Evolutionary conservation across 2,797 vertebrate species (phyloP).

Genomic region (Antennarius maculatus): DNA sequence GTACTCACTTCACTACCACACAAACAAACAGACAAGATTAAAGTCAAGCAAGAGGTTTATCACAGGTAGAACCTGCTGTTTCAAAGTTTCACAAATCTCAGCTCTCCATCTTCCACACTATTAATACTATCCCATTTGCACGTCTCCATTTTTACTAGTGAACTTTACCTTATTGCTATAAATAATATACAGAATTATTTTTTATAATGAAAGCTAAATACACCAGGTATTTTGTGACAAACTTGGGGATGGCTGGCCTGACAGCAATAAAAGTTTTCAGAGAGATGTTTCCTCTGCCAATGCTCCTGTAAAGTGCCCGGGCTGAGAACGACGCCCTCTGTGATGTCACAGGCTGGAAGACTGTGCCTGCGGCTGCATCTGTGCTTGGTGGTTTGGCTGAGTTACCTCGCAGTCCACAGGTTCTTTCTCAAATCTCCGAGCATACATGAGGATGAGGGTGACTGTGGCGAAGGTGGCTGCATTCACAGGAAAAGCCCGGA

Average conservation of each 20-base stretch:
- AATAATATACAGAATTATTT: conserved; percentile 29
- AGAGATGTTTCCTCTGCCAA: conserved; percentile 8
- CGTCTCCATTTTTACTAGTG: conserved; percentile 12
- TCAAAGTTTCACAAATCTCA: conserved; percentile 10
- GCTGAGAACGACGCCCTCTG: conserved; percentile 8
- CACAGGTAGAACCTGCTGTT: conserved; percentile 13
- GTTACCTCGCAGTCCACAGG: conserved; percentile 82
- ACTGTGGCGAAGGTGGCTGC: conserved; percentile 96
- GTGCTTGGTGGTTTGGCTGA: conserved; percentile 50
- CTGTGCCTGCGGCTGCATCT: conserved; percentile 77
- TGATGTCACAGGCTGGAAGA: conserved; percentile 84
- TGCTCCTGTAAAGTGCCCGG: conserved; percentile 56
- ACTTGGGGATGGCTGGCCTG: conserved; percentile 45
- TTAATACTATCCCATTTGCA: conserved; percentile 11
- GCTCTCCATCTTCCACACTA: background rate
- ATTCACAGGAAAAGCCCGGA: conserved; percentile 95
- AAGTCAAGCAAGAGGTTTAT: conserved; percentile 14
- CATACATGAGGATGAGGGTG: conserved; percentile 90
- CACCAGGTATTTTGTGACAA: conserved; percentile 16
- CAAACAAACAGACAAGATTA: background rate
- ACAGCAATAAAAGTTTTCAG: conserved; percentile 1
- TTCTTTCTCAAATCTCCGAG: conserved; percentile 75
- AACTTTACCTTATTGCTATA: conserved; percentile 19
- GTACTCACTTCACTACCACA: no score
- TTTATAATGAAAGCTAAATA: conserved; percentile 13